Evolutionary conservation across 1,140 invertebrate genomes (phyloP), one percentile per base, ranked within the genome.

Genomic region (Drosophila setifemur): DNA sequence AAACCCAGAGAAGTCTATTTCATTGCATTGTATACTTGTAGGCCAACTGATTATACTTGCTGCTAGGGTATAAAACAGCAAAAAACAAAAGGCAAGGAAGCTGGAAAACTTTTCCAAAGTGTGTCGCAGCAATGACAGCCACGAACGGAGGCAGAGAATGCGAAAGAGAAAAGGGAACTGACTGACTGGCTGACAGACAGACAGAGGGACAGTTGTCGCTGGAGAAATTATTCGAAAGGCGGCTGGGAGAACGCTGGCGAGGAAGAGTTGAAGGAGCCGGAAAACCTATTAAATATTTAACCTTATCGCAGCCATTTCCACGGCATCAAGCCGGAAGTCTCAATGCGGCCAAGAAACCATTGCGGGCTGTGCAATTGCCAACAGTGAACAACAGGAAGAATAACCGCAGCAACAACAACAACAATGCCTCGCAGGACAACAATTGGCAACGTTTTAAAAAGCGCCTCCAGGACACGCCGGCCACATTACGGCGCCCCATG

Each of bases 261-360:
- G 54, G 12, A 40, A 61, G 37, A 64, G 60, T 40, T 48, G 25
- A 37, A 23, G 57, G 14, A 49, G 40, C 35, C 53, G 43, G 57
- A 73, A 55, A 64, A 53, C 57, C 79, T 66, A 85, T 83, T 79
- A 83, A 85, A 79, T 85, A 79, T 86, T 83, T 85, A 83, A 71
- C 71, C 79, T 83, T 83, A 83, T 83, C 78, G 76, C 74, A 76
- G 61, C 52, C 61, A 47, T 68, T 82, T 53, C 57, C 33, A 70
- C 49, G 50, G 55, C 58, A 33, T 26, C 52, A 23, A 40, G 50
- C 44, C 23, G 43, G 37, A 66, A 49, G 58, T 64, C 61, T 64
- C 61, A 64, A 64, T 64, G 58, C 44, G 61, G 42, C 61, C 33
- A 29, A 64, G 61, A 64, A 64, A 49, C 61, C 57, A 63, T 39